Conservation (phyloP, 2,113 vertebrate genomes). For the Cyphomyrus discorhynchus region DNA sequence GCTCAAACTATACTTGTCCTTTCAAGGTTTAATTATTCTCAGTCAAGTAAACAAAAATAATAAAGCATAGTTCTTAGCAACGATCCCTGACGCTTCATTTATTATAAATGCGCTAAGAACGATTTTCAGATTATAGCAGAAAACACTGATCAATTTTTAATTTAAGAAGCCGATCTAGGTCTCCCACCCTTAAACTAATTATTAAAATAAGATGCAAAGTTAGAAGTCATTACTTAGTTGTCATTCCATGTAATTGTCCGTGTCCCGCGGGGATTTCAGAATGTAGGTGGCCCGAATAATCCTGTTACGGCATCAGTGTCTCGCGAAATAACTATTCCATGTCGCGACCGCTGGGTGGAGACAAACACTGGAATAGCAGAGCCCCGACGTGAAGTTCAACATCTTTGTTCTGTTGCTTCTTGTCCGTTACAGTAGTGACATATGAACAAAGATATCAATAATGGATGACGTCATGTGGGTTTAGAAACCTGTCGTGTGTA, state of each 20-base stretch:
- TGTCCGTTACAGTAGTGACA: background rate
- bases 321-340: background rate
- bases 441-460: background rate
- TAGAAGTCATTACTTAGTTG: constrained; percentile 4
- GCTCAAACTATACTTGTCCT: background rate
- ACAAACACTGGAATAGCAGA: background rate
- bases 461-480: background rate
- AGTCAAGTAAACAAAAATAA: background rate
- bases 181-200: background rate
- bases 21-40: background rate
- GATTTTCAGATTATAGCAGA: background rate
- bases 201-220: background rate
- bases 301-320: background rate
- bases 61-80: background rate
- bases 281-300: background rate
- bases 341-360: background rate
- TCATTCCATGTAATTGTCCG: background rate
- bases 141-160: background rate
- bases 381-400: background rate
- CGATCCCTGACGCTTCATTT: background rate
- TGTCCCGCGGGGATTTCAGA: background rate
- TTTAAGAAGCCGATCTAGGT: background rate
- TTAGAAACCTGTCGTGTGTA: background rate
- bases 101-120: background rate
- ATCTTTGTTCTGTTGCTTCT: background rate